Evolutionary conservation across 2,113 vertebrate genomes (phyloP), one percentile per base, ranked within the genome.

Genomic region (Clarias magur): DNA sequence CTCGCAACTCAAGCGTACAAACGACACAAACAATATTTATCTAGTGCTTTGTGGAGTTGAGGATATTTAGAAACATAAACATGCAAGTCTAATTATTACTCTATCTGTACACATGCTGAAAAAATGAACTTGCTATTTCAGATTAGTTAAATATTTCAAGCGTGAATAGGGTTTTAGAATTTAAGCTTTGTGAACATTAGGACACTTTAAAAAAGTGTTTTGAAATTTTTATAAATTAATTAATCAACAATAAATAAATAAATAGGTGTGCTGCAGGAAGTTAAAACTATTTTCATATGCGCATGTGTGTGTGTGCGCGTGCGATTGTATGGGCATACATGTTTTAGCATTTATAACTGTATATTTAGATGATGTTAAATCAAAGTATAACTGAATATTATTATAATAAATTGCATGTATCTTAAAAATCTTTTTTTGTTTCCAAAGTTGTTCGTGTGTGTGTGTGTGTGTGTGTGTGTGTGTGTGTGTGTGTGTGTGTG

Each of bases 301-400:
- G 65, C 30, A 42, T 85, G 30, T 75, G 83, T 62, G 70, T n/a
- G 30, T 15, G 59, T 21, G 62, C 72, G 81, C 84, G 80, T 57
- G 57, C 60, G 75, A 25, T 62, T 19, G 70, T 30, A 57, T 21
- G 76, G 5, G 79, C 48, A 48, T 7, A 11, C 3, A 65, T 11
- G 25, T 59, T 62, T 57, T 53, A 34, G 23, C 48, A 81, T 63
- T 21, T 42, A 25, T 83, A 42, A 25, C 42, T 53, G 10, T 65
- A 83, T 83, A 42, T 82, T 82, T 48, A 83, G 56, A n/a, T 83
- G 25, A 30, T 17, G 16, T 17, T 80, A 15, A 17, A 59, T 7
- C 81, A 87, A 87, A 86, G 70, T 72, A 27, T 70, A 91, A 87
- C 85, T 68, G 81, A 88, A 87, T 89, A 15, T 38, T 3, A 70